Evolutionary conservation across 2,113 vertebrate genomes (phyloP), one percentile per base, ranked within the genome.

Genomic region (Amphiprion ocellaris): DNA sequence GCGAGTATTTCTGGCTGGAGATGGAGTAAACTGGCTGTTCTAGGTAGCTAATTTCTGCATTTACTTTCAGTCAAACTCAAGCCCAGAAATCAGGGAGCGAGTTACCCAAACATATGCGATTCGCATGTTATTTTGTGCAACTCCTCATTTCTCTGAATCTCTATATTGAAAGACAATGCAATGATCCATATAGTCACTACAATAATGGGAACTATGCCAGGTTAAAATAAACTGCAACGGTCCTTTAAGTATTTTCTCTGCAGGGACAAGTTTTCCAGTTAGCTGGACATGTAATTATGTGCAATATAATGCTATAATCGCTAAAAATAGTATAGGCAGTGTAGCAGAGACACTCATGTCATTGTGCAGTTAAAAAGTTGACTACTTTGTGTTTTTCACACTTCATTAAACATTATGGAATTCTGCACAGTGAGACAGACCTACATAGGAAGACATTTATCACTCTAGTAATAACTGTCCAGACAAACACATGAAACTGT

Each of bases 221-320:
- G 41, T 14, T 14, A 12, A 44, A 44, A 44, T 44, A 44, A 56
- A 21, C 49, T n/a, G 19, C 6, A 50, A 6, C 5, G 1, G 19
- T 17, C 47, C 17, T 49, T 15, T 17, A 49, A 19, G 19, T 3
- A 11, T 16, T 47, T 59, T 70, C 26, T 49, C 26, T 47, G 19
- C 30, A 60, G 55, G 11, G 53, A 55, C 21, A 26, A 15, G 10
- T 17, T 71, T 71, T 60, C 26, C 44, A 63, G 37, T 33, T 68
- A 61, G 4, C 3, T 62, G 3, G 68, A 59, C n/a, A 33, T 70
- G 19, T 16, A 79, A 60, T 66, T 17, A 59, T 61, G 30, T 67
- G 28, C 5, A 37, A 37, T 47, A 16, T 61, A 44, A 56, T 41
- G 16, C 26, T 19, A 44, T 10, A 10, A 21, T 19, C 52, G 4